These are phyloP conservation scores for Drosophila testacea DNA, from an alignment of 2,888 invertebrate genomes.

Conservation along the genomic window DNA sequence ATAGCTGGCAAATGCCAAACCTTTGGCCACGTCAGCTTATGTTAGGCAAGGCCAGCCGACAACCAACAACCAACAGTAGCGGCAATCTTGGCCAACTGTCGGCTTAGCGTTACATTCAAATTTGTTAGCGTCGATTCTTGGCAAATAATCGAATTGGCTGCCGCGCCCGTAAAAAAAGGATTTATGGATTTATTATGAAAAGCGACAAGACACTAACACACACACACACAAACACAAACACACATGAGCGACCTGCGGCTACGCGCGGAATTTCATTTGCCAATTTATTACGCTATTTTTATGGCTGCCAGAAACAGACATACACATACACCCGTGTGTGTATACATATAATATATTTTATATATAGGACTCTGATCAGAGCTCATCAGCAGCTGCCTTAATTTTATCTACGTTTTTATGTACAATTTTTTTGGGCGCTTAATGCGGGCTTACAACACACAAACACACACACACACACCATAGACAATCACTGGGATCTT, in stretches of 20 bases:
- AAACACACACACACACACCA: slow-evolving; percentile 10
- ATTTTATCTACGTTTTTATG: slow-evolving; percentile 46
- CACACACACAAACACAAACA: slow-evolving; percentile 9
- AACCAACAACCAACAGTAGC: no score
- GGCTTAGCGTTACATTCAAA: slow-evolving; percentile 66
- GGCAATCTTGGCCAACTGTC: slow-evolving; percentile 57
- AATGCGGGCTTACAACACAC: slow-evolving; percentile 51
- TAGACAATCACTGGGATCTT: slow-evolving; percentile 35
- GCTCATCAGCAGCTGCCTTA: slow-evolving; percentile 68
- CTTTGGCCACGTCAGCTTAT: slow-evolving; percentile 52
- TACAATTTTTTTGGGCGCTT: slow-evolving; percentile 41
- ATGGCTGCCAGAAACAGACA: slow-evolving; percentile 50
- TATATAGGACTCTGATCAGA: slow-evolving; percentile 49
- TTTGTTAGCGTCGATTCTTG: slow-evolving; percentile 68
- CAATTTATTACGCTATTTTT: slow-evolving; percentile 76
- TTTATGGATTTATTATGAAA: slow-evolving; percentile 78
- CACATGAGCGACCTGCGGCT: slow-evolving; percentile 58
- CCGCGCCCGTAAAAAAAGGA: slow-evolving; percentile 72
- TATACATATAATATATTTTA: not conserved
- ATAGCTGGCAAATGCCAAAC: slow-evolving; percentile 27
- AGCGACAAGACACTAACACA: slow-evolving; percentile 44
- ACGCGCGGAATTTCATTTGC: slow-evolving; percentile 67
- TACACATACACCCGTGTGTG: not conserved
- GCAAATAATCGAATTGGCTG: slow-evolving; percentile 73
- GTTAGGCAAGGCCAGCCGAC: slow-evolving; percentile 37